These are phyloP conservation scores for Drosophila busckii DNA, from an alignment of 1,140 invertebrate genomes.

Conservation along the genomic window DNA sequence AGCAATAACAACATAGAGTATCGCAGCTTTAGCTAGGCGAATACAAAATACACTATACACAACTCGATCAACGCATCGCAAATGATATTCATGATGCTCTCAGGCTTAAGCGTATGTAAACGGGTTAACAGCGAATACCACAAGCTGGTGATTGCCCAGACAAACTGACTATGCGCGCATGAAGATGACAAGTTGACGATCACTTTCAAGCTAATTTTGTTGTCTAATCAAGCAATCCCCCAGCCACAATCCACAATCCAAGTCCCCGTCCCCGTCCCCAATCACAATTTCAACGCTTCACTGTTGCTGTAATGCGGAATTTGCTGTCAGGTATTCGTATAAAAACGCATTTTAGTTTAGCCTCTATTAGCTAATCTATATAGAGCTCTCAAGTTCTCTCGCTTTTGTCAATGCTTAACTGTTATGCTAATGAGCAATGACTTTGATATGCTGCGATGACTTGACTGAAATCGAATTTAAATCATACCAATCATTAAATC, in stretches of 20 bases:
- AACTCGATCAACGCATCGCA: too few species aligned
- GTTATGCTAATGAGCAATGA: conserved; percentile 9
- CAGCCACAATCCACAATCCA: not conserved
- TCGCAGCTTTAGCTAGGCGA: too few species aligned
- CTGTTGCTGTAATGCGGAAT: too few species aligned
- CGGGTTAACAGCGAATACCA: conserved; percentile 10
- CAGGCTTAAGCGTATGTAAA: too few species aligned
- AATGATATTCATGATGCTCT: too few species aligned
- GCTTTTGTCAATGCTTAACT: conserved; percentile 3
- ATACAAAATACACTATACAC: too few species aligned
- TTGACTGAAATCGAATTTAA: not conserved
- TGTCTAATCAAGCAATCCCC: conserved; percentile 1
- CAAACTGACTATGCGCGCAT: conserved; percentile 8
- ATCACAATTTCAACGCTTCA: too few species aligned
- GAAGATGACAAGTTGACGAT: not conserved
- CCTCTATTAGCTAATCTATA: not conserved
- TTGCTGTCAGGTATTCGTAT: too few species aligned
- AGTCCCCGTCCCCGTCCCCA: too few species aligned
- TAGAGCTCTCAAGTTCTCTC: not conserved
- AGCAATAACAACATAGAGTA: too few species aligned
- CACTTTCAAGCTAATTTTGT: conserved; percentile 13
- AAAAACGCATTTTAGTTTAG: too few species aligned
- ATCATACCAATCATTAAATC: conserved; percentile 1
- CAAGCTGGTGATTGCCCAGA: conserved; percentile 2
- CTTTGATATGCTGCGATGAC: conserved; percentile 22